Base-by-base conservation (phyloP, 2,797 vertebrate genomes). In the Sciurus carolinensis region DNA sequence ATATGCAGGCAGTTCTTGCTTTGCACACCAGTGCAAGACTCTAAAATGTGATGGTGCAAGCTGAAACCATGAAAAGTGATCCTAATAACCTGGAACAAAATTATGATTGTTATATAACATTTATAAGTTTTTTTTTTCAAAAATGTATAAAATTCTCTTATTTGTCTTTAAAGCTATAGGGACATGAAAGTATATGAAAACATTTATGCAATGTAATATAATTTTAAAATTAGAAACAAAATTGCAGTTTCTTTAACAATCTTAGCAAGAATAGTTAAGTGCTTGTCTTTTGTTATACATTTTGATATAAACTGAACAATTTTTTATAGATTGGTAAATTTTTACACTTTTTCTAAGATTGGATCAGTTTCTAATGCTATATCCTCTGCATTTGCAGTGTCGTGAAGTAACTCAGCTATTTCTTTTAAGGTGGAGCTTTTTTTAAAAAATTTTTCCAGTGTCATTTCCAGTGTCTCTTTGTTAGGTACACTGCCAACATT, bases 241-340 rank as follows among this genome's bases (percentile, higher is more conserved):
- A 39, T 57, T 67, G 88, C 1, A 10, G 85, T 83, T 92, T 12
- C 69, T 91, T 44, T 57, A 88, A 92, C 75, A 87, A 80, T 80
- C 12, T 59, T 79, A 50, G 26, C n/a, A 83, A 59, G 36, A 87
- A 57, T 42, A 75, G 39, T 80, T 81, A 81, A 75, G 62, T 17
- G 2, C 5, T 76, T 92, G 12, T 20, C 39, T 52, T 93, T 28
- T 76, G 13, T 50, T 62, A 20, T 30, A 69, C 3, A 79, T 62
- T 52, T 42, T 79, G 52, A 71, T 13, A 36, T 14, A 62, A 1
- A 64, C 3, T 18, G 6, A 80, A 3, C 0, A 33, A 67, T 84
- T 44, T 86, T 28, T 28, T 66, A 69, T 39, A 22, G 3, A 26
- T 54, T 87, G 26, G 44, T 33, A 82, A 39, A 28, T 22, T 72